Percentiles rank a stretch among this genome's conserved stretches.
phyloP scores from a whole-genome alignment of 2,797 vertebrate genomes.

The Melanotaenia parkinsoni region DNA sequence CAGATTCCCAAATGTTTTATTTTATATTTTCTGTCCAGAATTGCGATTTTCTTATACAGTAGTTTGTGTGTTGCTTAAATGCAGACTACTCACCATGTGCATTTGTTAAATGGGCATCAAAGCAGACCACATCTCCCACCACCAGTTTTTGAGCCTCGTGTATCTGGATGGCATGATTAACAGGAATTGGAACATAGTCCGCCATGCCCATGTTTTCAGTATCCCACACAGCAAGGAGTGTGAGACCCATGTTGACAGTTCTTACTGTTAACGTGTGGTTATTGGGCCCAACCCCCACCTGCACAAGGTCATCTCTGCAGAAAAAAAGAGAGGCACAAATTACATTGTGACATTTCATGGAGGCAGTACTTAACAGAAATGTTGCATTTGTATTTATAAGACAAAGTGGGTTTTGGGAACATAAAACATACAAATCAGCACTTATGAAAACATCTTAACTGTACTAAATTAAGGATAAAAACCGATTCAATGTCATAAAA shows the following conservation, averaged over 20 bases:
- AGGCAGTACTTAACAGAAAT: background rate
- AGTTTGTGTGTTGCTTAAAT: background rate
- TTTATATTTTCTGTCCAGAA: background rate
- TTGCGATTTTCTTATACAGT: background rate
- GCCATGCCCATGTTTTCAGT: conserved; percentile 83
- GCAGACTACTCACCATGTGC: conserved; percentile 74
- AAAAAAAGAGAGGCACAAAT: background rate
- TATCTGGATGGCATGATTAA: conserved; percentile 88
- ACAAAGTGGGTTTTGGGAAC: background rate
- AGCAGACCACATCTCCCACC: conserved; percentile 89
- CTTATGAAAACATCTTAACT: background rate
- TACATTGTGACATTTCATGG: background rate
- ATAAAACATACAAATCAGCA: background rate
- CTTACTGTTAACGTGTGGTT: conserved; percentile 89
- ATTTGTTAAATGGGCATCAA: conserved; percentile 67
- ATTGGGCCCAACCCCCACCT: conserved; percentile 85
- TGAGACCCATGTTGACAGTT: conserved; percentile 89
- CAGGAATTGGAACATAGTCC: conserved; percentile 91
- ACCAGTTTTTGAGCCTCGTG: conserved; percentile 78
- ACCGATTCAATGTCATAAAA: background rate
- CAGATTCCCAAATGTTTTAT: background rate
- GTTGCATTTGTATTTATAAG: background rate
- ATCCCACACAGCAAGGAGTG: conserved; percentile 88
- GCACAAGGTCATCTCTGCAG: conserved; percentile 92
- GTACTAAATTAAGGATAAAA: background rate